Base-by-base conservation (phyloP, 1,140 invertebrate genomes). In the Hirudo medicinalis region DNA sequence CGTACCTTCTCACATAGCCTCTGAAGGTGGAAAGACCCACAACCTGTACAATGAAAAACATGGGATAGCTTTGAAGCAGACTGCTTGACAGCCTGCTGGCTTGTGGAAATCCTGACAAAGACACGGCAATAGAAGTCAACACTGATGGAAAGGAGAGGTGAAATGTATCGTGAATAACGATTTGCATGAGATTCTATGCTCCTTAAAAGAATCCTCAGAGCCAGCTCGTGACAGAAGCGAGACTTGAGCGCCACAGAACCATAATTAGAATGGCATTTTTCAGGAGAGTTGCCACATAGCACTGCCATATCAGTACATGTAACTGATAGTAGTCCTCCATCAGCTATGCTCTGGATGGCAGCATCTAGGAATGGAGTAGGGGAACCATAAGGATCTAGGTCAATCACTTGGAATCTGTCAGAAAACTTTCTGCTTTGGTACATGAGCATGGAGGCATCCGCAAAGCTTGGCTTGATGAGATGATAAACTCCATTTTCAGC, bases 281-380 rank as follows among this genome's bases (percentile, higher is more conserved):
- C 94, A 0, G 91, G 89, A 5, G 88, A 87, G 84, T 97, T 98
- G 0, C 97, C 97, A 76, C 93, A 94, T 63, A 99, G 82, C 17
- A 97, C 89, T 2, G 94, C 96, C 90, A 96, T 94, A 80, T 99
- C 97, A 0, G 97, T 99, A 27, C 93, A 94, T 0, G 97, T 99
- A 0, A 99, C 87, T 74, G 97, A 86, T n/a, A 99, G 81, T 49
- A 88, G 75, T 53, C 85, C 85, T 53, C 81, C 80, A 76, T 80
- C 78, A 29, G 54, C 71, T 0, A 86, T 79, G 70, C 80, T 75
- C 75, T 87, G 86, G 29, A 99, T 89, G 0, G 93, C 93, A 2
- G 89, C 85, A 82, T 99, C 95, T 0, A 99, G 83, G 82, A 99
- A 99, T 67, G 87, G 87, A 3, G 91, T 88, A 25, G 95, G 91